phyloP scores from a whole-genome alignment of 2,797 vertebrate species.

The Mormyrus proboscirostris region DNA sequence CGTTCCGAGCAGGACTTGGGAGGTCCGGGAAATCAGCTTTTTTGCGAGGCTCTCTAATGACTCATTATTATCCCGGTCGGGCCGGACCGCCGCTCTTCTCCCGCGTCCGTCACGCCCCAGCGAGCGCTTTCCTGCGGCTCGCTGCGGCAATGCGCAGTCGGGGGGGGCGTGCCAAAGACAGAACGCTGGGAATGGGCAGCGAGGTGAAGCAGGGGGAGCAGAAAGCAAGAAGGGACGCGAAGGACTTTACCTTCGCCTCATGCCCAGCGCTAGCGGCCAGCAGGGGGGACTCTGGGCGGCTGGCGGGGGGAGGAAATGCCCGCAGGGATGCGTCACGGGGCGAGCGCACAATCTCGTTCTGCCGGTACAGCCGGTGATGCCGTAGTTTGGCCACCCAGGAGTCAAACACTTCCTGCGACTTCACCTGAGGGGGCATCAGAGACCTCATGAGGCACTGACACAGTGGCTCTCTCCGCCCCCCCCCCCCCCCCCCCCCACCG shows the following conservation, averaged over 20 bases:
- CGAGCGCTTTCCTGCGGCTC: background rate
- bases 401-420: conserved; percentile 95
- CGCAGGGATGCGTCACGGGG: conserved; percentile 86
- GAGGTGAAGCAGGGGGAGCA: background rate
- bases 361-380: conserved; percentile 88
- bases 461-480: background rate
- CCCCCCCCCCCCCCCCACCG: background rate
- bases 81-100: conserved; percentile 29
- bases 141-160: background rate
- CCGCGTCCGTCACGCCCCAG: conserved; percentile 10
- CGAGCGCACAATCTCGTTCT: conserved; percentile 96
- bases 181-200: background rate
- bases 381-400: conserved; percentile 92
- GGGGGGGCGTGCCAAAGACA: background rate
- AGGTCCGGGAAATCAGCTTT: conserved; percentile 51
- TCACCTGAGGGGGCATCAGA: conserved; percentile 65
- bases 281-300: conserved; percentile 78
- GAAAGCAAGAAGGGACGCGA: background rate
- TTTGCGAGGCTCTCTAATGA: conserved; percentile 40
- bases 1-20: background rate
- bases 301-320: conserved; percentile 78
- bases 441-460: background rate
- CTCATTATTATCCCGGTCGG: conserved; percentile 40
- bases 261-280: conserved; percentile 65
- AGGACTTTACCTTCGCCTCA: conserved; percentile 77